Evolutionary conservation across 2,113 vertebrate species (phyloP).

Genomic region (Ciconia maguari): DNA sequence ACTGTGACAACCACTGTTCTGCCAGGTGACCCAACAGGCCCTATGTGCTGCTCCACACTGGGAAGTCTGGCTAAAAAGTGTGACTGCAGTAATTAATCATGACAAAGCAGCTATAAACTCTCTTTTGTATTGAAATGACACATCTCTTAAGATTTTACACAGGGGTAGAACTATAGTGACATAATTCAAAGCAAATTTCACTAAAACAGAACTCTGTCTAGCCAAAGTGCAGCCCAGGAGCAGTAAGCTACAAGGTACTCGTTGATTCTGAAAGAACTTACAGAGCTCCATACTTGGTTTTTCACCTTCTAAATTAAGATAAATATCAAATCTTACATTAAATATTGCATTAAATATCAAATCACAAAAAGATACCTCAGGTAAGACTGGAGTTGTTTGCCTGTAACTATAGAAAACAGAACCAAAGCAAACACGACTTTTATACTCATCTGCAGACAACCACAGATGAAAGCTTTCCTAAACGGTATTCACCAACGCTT

Average conservation of each 20-base stretch:
- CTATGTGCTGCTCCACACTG: not conserved
- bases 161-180: not conserved
- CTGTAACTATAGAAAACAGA: not conserved
- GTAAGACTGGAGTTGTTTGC: not conserved
- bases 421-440: not conserved
- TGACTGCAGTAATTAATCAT: not conserved
- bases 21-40: not conserved
- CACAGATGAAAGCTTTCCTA: not conserved
- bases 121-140: not conserved
- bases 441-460: not conserved
- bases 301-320: not conserved
- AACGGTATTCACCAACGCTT: not conserved
- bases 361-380: not conserved
- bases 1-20: not conserved
- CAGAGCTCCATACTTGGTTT: not conserved
- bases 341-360: not conserved
- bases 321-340: not conserved
- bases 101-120: not conserved
- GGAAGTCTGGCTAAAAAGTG: not conserved
- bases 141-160: not conserved
- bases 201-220: not conserved
- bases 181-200: not conserved
- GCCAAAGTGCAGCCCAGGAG: not conserved
- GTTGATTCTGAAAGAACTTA: not conserved
- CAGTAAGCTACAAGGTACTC: not conserved